A percentile compares a stretch with the other conserved stretches of the same genome.
phyloP scores from a whole-genome alignment of 1,140 invertebrate species.

The Gryon sp. region DNA sequence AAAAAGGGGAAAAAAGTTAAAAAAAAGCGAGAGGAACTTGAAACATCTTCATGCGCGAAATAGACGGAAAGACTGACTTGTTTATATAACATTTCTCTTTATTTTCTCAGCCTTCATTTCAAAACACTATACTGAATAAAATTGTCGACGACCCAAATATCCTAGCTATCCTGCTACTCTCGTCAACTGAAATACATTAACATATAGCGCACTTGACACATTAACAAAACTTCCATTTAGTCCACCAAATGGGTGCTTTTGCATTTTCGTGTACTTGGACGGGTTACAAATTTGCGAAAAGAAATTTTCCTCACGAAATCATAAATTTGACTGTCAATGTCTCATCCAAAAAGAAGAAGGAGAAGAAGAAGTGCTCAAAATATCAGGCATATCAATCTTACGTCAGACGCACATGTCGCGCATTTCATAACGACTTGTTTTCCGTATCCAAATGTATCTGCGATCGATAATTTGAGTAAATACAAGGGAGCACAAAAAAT shows the following conservation, averaged over 20 bases:
- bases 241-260: background rate
- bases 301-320: constrained; percentile 16
- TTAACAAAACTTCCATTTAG: constrained; percentile 31
- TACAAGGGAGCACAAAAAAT: too few relatives aligned
- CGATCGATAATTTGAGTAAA: constrained; percentile 42
- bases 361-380: constrained; percentile 44
- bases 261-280: background rate
- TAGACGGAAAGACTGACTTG: too few relatives aligned
- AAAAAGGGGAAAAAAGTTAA: too few relatives aligned
- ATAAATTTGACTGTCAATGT: constrained; percentile 51
- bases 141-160: constrained; percentile 12
- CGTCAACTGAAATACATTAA: constrained; percentile 11
- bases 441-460: too few relatives aligned
- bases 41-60: too few relatives aligned
- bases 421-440: constrained; percentile 44
- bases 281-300: too few relatives aligned
- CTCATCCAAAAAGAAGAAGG: too few relatives aligned
- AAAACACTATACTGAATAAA: background rate
- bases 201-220: constrained; percentile 10
- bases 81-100: constrained; percentile 1
- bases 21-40: too few relatives aligned
- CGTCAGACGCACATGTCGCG: constrained; percentile 38
- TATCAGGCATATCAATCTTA: constrained; percentile 40
- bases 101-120: background rate
- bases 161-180: background rate